A percentile compares a stretch with the other conserved stretches of the same genome.
These are phyloP conservation scores for Vanessa tameamea DNA, from an alignment of 1,140 invertebrate genomes.

Conservation along the genomic window DNA sequence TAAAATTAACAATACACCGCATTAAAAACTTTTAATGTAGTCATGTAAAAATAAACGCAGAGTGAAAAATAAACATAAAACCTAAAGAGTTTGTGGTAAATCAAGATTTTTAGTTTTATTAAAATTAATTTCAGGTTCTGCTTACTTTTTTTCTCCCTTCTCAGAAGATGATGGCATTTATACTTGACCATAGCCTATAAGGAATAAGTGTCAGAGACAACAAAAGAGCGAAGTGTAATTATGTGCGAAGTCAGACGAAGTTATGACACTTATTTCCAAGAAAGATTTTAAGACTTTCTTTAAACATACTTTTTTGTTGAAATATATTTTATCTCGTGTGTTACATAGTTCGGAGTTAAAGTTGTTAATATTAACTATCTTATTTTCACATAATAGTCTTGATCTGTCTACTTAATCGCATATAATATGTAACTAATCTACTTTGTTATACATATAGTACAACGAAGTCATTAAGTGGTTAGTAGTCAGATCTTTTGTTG, in stretches of 20 bases:
- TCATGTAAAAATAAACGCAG: no score
- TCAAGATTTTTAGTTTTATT: no score
- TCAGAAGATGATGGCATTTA: not conserved
- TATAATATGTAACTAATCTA: slow-evolving; percentile 13
- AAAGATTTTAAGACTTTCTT: slow-evolving; percentile 13
- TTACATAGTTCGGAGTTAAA: not conserved
- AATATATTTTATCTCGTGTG: not conserved
- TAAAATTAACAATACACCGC: no score
- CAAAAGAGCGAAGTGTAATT: not conserved
- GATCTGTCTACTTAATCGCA: not conserved
- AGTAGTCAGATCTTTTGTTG: slow-evolving; percentile 33
- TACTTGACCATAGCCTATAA: not conserved
- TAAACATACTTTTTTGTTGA: not conserved
- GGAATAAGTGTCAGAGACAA: slow-evolving; percentile 4
- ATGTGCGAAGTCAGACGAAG: slow-evolving; percentile 8
- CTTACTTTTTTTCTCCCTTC: no score
- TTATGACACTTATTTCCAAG: slow-evolving; percentile 9
- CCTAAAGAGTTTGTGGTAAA: no score
- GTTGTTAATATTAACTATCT: not conserved
- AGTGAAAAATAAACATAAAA: no score
- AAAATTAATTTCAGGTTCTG: no score
- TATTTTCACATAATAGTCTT: not conserved
- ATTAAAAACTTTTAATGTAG: no score
- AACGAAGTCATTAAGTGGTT: slow-evolving; percentile 31
- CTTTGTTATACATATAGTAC: slow-evolving; percentile 19